Conservation (phyloP, 2,888 invertebrate species). For the Pollenia labialis region DNA sequence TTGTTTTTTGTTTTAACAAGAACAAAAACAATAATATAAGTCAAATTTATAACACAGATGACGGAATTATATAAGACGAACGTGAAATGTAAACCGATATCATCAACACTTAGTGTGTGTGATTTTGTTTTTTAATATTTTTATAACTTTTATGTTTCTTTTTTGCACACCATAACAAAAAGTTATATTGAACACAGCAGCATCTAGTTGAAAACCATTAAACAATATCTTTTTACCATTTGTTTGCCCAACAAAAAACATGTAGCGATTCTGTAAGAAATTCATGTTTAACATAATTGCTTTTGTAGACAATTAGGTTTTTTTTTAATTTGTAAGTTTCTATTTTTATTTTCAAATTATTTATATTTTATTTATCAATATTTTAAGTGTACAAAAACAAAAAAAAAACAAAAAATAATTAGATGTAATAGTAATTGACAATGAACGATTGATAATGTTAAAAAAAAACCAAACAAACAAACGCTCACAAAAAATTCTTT, state of each 20-base stretch:
- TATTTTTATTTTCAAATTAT: conserved; percentile 62
- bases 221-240: conserved; percentile 43
- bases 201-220: conserved; percentile 43
- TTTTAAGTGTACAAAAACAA: conserved; percentile 69
- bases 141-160: not conserved
- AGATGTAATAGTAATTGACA: conserved; percentile 58
- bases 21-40: conserved; percentile 58
- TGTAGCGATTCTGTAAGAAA: conserved; percentile 58
- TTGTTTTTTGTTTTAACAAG: conserved; percentile 66
- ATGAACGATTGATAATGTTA: conserved; percentile 64
- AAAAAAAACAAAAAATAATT: conserved; percentile 23
- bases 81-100: conserved; percentile 59
- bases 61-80: conserved; percentile 37
- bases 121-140: conserved; percentile 41
- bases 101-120: conserved; percentile 51
- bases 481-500: conserved; percentile 29
- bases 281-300: conserved; percentile 47
- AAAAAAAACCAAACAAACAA: conserved; percentile 52
- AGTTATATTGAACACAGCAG: conserved; percentile 23
- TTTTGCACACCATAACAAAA: conserved; percentile 51
- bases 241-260: conserved; percentile 43
- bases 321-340: conserved; percentile 64
- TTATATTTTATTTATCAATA: conserved; percentile 67
- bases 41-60: conserved; percentile 9
- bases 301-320: conserved; percentile 52